Conservation (phyloP, 2,888 invertebrate genomes). For the Noctua comes region DNA sequence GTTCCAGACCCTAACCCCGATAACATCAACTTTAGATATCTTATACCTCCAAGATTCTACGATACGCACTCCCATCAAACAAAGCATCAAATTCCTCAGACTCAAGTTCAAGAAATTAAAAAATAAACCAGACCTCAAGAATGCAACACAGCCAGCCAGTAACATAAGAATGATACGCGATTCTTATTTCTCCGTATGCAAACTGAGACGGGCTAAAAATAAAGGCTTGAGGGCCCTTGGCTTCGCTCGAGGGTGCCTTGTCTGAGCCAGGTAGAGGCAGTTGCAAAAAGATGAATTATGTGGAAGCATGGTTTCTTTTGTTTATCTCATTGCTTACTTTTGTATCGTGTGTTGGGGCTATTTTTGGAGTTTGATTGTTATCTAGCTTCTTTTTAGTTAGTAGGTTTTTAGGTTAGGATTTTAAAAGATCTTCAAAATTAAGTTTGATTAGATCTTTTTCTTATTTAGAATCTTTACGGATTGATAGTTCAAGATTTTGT, state of each 20-base stretch:
- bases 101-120: slow-evolving; percentile 30
- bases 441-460: neutral
- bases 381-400: neutral
- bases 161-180: slow-evolving; percentile 54
- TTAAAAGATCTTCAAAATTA: neutral
- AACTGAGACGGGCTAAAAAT: slow-evolving; percentile 67
- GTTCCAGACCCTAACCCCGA: neutral
- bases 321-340: slow-evolving; percentile 29
- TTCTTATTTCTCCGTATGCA: slow-evolving; percentile 62
- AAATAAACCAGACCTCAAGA: slow-evolving; percentile 39
- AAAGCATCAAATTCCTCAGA: slow-evolving; percentile 22
- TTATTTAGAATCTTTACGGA: neutral
- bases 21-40: slow-evolving; percentile 19
- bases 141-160: slow-evolving; percentile 48
- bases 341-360: neutral
- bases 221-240: slow-evolving; percentile 48
- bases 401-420: neutral
- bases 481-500: neutral
- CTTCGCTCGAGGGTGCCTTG: slow-evolving; percentile 18
- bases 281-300: slow-evolving; percentile 44
- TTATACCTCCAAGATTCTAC: neutral
- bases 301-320: slow-evolving; percentile 26
- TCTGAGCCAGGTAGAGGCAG: slow-evolving; percentile 27
- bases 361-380: slow-evolving; percentile 18
- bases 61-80: neutral